Base-by-base conservation (phyloP, 1,140 invertebrate species). In the Plectrocnemia conspersa region DNA sequence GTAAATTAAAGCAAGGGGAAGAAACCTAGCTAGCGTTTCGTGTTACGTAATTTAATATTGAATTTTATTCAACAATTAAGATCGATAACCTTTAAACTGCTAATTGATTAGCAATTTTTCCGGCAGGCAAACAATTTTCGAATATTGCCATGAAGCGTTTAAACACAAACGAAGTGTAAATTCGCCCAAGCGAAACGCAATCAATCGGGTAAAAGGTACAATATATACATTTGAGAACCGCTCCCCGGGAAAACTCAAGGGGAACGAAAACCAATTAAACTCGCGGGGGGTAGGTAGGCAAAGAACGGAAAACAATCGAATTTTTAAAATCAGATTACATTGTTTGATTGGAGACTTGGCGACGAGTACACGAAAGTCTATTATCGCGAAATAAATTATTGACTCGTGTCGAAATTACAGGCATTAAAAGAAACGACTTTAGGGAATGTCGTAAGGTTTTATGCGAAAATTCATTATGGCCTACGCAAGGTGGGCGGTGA, bases 251-350 rank as follows among this genome's bases (percentile, higher is more conserved):
- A 45, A 24, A 13, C 46, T 21, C 4, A 15, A n/a, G 18, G 46
- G 45, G 47, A 38, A 50, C 38, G 47, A 32, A 50, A 50, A 50
- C 47, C 47, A 50, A 50, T 50, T 50, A 50, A 50, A 35, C 32
- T 35, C 3, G 3, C 5, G 23, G 42, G 42, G 27, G 21, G 36
- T 2, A 21, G 29, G 6, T 27, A 45, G 48, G 32, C 27, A 38
- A 47, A 19, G 32, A 19, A 32, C 35, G 38, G 45, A 59, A 59
- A 59, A 59, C 58, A 59, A 56, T 59, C 49, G 58, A 59, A 59
- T 59, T 59, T 56, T 45, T 53, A 56, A 60, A 60, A 60, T 56
- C 58, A 55, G 50, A 60, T 60, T 60, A 60, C 50, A 56, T 41
- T 52, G 58, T 56, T 60, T 56, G 58, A 60, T 60, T 60, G 58